Evolutionary conservation across 2,797 vertebrate species (phyloP).

Genomic region (Sternotherus odoratus): DNA sequence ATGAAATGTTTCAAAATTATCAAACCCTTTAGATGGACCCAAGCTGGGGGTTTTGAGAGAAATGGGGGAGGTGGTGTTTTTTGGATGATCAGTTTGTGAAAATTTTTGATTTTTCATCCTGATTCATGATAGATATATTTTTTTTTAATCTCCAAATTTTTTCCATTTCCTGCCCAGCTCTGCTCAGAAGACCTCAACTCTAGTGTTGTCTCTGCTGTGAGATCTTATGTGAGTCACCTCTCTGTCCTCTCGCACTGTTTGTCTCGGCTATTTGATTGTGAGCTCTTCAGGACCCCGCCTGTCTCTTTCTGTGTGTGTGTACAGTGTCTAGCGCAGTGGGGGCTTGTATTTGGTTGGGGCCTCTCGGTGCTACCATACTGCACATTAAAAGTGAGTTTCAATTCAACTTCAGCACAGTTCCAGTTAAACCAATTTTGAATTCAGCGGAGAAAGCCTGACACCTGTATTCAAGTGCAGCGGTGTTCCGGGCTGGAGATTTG

Average conservation of each 20-base stretch:
- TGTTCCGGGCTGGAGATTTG: background rate
- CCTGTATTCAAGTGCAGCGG: background rate
- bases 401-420: background rate
- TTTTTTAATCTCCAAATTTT: too few species aligned
- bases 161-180: too few species aligned
- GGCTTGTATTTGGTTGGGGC: background rate
- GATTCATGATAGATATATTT: background rate
- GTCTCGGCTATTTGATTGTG: background rate
- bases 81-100: background rate
- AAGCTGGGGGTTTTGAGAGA: too few species aligned
- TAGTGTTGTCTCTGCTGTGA: background rate
- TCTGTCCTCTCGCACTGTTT: background rate
- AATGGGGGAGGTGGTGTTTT: background rate
- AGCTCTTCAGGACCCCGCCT: background rate
- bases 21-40: background rate
- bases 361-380: background rate
- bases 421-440: background rate
- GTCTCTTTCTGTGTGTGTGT: background rate
- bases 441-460: background rate
- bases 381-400: background rate
- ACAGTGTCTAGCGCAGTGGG: background rate
- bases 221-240: background rate
- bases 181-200: background rate
- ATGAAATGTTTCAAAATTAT: background rate
- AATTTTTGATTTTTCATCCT: background rate